Base-by-base conservation (phyloP, 2,113 vertebrate species). In the Azemiops feae region DNA sequence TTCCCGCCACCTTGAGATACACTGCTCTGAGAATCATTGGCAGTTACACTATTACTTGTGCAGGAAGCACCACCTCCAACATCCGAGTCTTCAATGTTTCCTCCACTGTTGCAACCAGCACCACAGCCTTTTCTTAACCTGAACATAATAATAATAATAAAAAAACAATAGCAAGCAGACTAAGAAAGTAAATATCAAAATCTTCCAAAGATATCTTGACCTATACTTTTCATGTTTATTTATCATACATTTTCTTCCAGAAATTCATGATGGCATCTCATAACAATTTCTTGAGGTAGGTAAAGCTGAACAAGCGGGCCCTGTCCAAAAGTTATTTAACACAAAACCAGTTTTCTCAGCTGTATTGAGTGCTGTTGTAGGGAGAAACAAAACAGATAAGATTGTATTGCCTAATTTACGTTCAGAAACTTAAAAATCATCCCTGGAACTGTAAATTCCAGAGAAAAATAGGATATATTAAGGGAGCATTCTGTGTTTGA, bases 41-140 rank as follows among this genome's bases (percentile, higher is more conserved):
- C 98, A 27, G 97, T 97, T 93, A 98, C 98, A 52, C 97, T 99
- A 94, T 98, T 98, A 94, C 98, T 98, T 92, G 98, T 97, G 92
- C 98, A 98, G 92, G 98, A 99, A 97, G 98, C 94, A 34, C 98
- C 99, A 39, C 98, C 98, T 96, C 98, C 99, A 3, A 97, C 98
- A 92, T 99, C 99, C 0, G 98, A 98, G 95, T 99, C 99, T 97
- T 99, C 99, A 14, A 99, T 99, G 88, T 99, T 99, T 93, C 99
- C 99, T 3, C 99, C 99, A 1, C 99, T 99, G 97, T 99, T 99
- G 95, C 99, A 99, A 43, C 99, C 99, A 8, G 99, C 99, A 34
- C 99, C 99, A 92, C 99, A 99, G 64, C 99, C 99, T 96, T 99
- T 99, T 91, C 99, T 98, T 92, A 99, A 97, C 94, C 99, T 99